Evolutionary conservation across 2,888 invertebrate genomes (phyloP).

Genomic region (Lymantria dispar): DNA sequence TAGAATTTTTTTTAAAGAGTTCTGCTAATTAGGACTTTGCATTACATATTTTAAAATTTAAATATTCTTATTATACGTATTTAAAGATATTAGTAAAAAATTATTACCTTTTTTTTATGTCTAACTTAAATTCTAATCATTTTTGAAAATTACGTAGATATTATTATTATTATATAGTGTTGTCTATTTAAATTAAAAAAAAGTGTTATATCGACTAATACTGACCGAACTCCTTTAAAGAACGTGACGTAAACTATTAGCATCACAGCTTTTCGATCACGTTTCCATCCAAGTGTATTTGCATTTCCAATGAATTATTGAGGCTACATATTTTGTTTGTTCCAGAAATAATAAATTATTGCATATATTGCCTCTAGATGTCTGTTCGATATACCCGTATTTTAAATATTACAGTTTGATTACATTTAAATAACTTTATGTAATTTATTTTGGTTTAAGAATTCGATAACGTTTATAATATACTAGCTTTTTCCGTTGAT

Average conservation of each 20-base stretch:
- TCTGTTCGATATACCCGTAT: neutral
- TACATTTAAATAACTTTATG: conserved; percentile 2
- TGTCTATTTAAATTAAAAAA: too few species aligned
- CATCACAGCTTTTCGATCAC: conserved; percentile 27
- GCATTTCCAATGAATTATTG: conserved; percentile 27
- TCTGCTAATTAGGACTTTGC: too few species aligned
- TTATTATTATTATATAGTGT: too few species aligned
- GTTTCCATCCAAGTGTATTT: conserved; percentile 22
- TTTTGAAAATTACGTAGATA: too few species aligned
- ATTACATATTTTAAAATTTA: too few species aligned
- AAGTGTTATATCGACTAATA: conserved; percentile 27
- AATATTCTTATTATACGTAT: too few species aligned
- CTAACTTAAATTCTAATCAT: too few species aligned
- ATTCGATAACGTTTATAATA: neutral
- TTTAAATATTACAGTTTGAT: neutral
- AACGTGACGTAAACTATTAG: conserved; percentile 33
- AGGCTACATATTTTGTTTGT: conserved; percentile 16
- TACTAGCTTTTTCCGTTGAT: neutral
- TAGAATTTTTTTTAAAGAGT: too few species aligned
- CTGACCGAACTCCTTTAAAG: conserved; percentile 30
- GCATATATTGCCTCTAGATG: neutral
- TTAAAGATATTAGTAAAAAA: too few species aligned
- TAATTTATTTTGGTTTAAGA: neutral
- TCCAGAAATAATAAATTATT: conserved; percentile 12
- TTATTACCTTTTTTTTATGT: too few species aligned